These are phyloP conservation scores for Temnothorax nylanderi DNA, from an alignment of 1,140 invertebrate species.

Conservation along the genomic window DNA sequence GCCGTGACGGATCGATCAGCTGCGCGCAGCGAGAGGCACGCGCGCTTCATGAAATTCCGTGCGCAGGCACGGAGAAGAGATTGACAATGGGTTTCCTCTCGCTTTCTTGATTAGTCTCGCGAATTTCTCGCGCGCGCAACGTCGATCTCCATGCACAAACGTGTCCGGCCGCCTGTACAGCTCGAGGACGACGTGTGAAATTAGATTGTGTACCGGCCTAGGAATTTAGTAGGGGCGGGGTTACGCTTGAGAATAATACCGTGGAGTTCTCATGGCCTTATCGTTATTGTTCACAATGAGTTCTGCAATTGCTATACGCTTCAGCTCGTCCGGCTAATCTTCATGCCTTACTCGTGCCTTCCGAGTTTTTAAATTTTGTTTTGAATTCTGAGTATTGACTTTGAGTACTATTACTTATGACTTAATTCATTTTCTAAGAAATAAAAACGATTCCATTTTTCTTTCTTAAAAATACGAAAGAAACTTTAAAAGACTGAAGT, in stretches of 20 bases:
- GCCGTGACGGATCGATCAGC: conserved; percentile 80
- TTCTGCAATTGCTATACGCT: conserved; percentile 23
- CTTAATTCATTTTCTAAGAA: neutral
- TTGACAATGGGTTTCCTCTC: conserved; percentile 17
- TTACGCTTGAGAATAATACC: conserved; percentile 25
- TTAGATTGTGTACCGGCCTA: conserved; percentile 41
- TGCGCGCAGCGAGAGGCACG: conserved; percentile 48
- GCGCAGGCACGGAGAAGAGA: conserved; percentile 44
- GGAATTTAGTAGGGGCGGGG: conserved; percentile 26
- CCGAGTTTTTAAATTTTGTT: neutral
- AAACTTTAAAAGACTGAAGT: neutral
- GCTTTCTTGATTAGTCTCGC: conserved; percentile 41
- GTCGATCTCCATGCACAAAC: conserved; percentile 41
- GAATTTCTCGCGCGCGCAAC: conserved; percentile 40
- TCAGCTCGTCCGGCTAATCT: neutral
- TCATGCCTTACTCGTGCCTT: neutral
- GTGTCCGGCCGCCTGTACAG: neutral
- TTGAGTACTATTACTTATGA: neutral
- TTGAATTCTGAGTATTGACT: neutral
- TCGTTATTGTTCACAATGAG: conserved; percentile 37
- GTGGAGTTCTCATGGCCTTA: conserved; percentile 40
- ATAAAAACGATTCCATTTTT: neutral
- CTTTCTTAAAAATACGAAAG: neutral
- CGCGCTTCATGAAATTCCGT: conserved; percentile 62
- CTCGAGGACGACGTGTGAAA: conserved; percentile 38